These are phyloP conservation scores for Rhagoletis pomonella DNA, from an alignment of 1,140 invertebrate species.

Conservation along the genomic window DNA sequence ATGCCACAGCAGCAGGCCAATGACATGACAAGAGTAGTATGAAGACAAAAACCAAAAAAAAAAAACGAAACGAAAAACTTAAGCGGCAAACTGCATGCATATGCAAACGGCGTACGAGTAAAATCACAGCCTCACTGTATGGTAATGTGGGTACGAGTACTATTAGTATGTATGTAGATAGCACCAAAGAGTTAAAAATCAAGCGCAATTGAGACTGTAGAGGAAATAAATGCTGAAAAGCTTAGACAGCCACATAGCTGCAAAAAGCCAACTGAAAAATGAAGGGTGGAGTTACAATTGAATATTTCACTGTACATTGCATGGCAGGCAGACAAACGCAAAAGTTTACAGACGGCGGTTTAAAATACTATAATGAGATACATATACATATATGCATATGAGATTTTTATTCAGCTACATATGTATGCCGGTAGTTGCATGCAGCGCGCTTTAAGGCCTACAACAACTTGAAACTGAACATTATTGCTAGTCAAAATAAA, in stretches of 20 bases:
- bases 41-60: no score
- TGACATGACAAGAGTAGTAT: slow-evolving; percentile 13
- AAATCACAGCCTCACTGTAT: neutral
- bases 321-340: neutral
- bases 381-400: no score
- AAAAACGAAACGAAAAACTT: slow-evolving; percentile 19
- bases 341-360: neutral
- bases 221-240: neutral
- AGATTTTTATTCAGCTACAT: neutral
- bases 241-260: neutral
- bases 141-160: slow-evolving; percentile 13
- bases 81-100: slow-evolving; percentile 18
- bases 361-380: neutral
- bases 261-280: neutral
- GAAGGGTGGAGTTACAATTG: neutral
- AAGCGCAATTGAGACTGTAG: neutral
- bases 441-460: neutral
- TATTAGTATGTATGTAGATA: neutral
- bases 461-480: neutral
- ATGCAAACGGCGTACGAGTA: neutral
- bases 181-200: neutral
- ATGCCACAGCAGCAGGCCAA: slow-evolving; percentile 34
- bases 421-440: neutral
- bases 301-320: neutral
- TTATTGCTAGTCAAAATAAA: neutral